Evolutionary conservation across 30 jellyfish, hydroid and myxozoan species (phyloP).

Genomic region (Turritopsis rubra): DNA sequence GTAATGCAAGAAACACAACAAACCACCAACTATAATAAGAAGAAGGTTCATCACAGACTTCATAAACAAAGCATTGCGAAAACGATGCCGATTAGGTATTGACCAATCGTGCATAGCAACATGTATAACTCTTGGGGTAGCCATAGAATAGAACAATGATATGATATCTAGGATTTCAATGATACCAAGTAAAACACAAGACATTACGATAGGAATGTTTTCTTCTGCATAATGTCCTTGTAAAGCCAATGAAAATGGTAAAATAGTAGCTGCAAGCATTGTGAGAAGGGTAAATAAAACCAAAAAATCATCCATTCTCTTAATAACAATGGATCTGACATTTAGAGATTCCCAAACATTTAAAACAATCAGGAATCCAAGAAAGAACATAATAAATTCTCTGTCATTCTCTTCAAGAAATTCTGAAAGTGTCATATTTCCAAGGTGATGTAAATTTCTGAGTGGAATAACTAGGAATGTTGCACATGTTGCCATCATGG

Average conservation of each 20-base stretch:
- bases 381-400: constrained; percentile 30
- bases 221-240: constrained; percentile 36
- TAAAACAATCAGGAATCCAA: constrained; percentile 25
- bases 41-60: neutral
- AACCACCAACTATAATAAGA: constrained; percentile 20
- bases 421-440: neutral
- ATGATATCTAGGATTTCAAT: constrained; percentile 11
- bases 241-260: constrained; percentile 25
- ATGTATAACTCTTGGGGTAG: constrained; percentile 20
- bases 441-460: constrained; percentile 19
- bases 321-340: constrained; percentile 16
- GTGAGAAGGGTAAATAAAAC: constrained; percentile 7
- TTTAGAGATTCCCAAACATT: constrained; percentile 35
- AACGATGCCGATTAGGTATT: neutral
- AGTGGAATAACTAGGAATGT: constrained; percentile 35
- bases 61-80: constrained; percentile 16
- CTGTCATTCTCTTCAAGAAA: neutral
- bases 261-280: constrained; percentile 20
- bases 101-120: constrained; percentile 29
- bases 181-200: constrained; percentile 12
- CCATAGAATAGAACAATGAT: constrained; percentile 8
- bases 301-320: too few species aligned
- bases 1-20: constrained; percentile 1
- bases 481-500: constrained; percentile 48
- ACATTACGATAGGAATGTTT: neutral